phyloP scores from a whole-genome alignment of 2,888 invertebrate genomes.

The Malthinus seriepunctatus region DNA sequence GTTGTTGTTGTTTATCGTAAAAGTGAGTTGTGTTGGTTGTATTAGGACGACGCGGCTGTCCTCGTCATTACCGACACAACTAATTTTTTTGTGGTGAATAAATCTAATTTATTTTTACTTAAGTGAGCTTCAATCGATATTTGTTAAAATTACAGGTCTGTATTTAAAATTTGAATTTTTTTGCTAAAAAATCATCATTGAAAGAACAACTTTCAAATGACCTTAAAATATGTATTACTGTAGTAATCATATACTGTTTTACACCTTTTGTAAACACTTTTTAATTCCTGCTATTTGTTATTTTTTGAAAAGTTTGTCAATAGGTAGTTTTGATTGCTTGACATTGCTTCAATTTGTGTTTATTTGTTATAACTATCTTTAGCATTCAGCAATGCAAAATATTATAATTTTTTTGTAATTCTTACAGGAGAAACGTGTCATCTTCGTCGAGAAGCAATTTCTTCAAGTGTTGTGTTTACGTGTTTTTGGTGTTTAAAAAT shows the following conservation, averaged over 20 bases:
- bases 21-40: constrained; percentile 10
- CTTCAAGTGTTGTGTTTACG: constrained; percentile 7
- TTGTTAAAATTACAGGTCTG: not conserved
- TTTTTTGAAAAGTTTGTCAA: not conserved
- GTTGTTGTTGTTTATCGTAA: constrained; percentile 11
- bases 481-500: constrained; percentile 4
- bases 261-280: constrained; percentile 10
- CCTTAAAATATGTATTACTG: constrained; percentile 14
- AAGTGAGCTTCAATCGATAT: not conserved
- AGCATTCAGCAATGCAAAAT: not conserved
- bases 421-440: not conserved
- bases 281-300: too few species aligned
- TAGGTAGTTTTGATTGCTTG: not conserved
- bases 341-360: constrained; percentile 1
- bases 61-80: constrained; percentile 1
- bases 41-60: constrained; percentile 3
- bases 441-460: not conserved
- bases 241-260: not conserved
- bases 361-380: too few species aligned
- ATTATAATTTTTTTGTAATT: not conserved
- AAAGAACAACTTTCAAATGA: constrained; percentile 26
- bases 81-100: not conserved
- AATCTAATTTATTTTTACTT: not conserved
- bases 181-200: constrained; percentile 3
- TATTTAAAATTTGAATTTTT: not conserved